A percentile compares a stretch with the other conserved stretches of the same genome.
Conservation (phyloP, 2,113 vertebrate genomes). For the Alligator mississippiensis region DNA sequence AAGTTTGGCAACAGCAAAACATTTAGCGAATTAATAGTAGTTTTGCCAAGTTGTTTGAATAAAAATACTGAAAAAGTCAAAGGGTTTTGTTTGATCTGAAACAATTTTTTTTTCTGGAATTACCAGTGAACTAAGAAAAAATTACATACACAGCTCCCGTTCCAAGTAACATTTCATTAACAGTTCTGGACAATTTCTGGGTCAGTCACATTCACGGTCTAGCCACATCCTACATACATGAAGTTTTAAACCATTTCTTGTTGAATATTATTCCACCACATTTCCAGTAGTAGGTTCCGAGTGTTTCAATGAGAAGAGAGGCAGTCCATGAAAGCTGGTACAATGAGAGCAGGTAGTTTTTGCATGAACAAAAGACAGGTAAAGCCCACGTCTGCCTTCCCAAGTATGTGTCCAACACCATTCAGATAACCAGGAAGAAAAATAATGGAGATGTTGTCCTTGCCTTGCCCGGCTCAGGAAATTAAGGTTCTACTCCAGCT, state of each 20-base stretch:
- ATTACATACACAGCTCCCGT: background rate
- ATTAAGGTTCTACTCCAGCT: background rate
- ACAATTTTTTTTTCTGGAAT: background rate
- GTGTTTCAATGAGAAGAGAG: background rate
- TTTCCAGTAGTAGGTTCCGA: constrained; percentile 1
- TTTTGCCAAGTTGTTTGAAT: no score
- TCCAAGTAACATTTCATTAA: background rate
- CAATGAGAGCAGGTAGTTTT: background rate
- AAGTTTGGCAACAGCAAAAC: background rate
- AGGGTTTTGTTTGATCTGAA: constrained; percentile 54
- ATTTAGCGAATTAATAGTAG: constrained; percentile 19
- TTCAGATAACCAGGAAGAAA: background rate
- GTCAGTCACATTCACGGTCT: constrained; percentile 36
- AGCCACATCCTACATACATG: constrained; percentile 23
- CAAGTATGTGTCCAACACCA: background rate
- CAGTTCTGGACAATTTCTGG: constrained; percentile 27
- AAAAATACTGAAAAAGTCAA: constrained; percentile 1
- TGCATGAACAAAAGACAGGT: background rate
- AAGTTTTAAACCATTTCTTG: constrained; percentile 29
- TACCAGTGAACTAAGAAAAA: background rate
- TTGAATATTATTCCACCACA: background rate
- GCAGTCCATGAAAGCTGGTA: background rate
- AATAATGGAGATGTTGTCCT: background rate
- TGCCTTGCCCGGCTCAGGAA: background rate
- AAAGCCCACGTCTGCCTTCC: constrained; percentile 5